Percentiles rank a stretch among this genome's conserved stretches.
Evolutionary conservation across 2,797 vertebrate genomes (phyloP).

Genomic region (Gobio occitaniae): DNA sequence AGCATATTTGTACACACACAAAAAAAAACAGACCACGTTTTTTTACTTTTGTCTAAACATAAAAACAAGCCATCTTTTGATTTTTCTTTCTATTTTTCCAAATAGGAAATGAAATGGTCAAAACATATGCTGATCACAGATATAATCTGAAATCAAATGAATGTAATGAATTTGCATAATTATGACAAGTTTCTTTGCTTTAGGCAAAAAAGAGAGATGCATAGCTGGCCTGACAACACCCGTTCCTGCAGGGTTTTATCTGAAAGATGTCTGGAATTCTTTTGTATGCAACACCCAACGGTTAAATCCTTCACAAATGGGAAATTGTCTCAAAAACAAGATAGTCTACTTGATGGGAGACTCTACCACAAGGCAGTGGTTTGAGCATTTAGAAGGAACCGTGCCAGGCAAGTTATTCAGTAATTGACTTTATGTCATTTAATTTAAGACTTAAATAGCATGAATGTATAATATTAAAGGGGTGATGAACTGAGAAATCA

Average conservation of each 20-base stretch:
- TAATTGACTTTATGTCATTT: neutral
- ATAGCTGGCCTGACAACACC: conserved; percentile 43
- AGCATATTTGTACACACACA: too few relatives aligned
- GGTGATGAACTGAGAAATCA: too few relatives aligned
- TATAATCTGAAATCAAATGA: neutral
- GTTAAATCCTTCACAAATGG: neutral
- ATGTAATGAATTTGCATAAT: neutral
- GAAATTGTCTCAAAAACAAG: conserved; percentile 56
- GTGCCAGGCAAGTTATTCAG: conserved; percentile 1
- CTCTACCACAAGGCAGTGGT: conserved; percentile 64
- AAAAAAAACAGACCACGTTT: too few relatives aligned
- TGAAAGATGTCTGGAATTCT: conserved; percentile 57
- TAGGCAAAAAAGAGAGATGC: conserved; percentile 9
- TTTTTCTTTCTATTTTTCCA: neutral
- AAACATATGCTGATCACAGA: neutral
- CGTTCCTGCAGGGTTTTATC: conserved; percentile 65
- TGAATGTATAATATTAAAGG: neutral
- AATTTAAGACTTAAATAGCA: neutral
- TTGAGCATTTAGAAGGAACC: conserved; percentile 50
- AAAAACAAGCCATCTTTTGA: too few relatives aligned
- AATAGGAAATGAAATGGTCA: conserved; percentile 2
- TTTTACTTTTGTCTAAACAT: too few relatives aligned
- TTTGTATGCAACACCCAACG: conserved; percentile 33
- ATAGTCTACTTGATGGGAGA: conserved; percentile 61
- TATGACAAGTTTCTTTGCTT: neutral